phyloP scores from a whole-genome alignment of 1,140 invertebrate genomes.

The Drosophila bipectinata region DNA sequence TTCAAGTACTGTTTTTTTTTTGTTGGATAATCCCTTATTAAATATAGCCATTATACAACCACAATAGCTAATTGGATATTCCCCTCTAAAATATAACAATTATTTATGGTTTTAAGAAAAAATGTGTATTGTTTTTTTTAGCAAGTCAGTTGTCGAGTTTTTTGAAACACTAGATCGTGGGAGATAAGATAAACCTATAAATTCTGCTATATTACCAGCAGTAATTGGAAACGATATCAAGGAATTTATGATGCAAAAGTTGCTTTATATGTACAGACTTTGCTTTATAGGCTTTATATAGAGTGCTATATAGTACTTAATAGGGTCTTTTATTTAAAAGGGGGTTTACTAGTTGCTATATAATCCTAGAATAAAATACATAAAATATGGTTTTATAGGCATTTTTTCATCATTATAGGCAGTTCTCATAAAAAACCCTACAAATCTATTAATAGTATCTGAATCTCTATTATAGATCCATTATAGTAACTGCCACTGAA shows the following conservation, averaged over 20 bases:
- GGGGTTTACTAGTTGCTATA: no score
- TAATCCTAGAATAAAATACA: no score
- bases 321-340: no score
- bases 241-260: neutral
- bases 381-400: no score
- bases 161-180: conserved; percentile 1
- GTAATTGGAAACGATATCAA: conserved; percentile 20
- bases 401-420: no score
- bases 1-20: neutral
- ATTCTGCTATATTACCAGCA: conserved; percentile 11
- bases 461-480: no score
- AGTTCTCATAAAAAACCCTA: no score
- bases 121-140: neutral
- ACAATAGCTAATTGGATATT: neutral
- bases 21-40: neutral
- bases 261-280: no score
- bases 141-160: conserved; percentile 1
- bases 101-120: neutral
- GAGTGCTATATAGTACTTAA: no score
- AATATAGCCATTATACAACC: neutral
- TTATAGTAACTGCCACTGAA: no score
- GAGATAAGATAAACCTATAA: conserved; percentile 25
- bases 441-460: no score
- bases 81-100: neutral
- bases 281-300: no score